Evolutionary conservation across 92 coral and sea anemone species (phyloP), one percentile per base, ranked within the genome.

Genomic region (Galaxea fascicularis): DNA sequence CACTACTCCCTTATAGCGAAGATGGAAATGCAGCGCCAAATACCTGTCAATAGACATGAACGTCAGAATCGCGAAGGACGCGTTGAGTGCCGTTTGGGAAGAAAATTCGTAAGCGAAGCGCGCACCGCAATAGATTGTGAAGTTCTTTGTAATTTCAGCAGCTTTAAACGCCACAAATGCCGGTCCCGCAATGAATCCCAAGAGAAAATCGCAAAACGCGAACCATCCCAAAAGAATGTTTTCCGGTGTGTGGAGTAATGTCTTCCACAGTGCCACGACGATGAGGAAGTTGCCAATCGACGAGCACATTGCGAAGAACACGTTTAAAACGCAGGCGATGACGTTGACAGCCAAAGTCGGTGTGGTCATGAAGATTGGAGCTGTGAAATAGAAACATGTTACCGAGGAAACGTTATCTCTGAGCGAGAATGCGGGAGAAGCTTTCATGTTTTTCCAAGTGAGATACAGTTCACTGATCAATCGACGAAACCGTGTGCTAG

Each of bases 151-250:
- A 8, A 85, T 60, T 70, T 85, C 84, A 9, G 83, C 76, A 5
- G 53, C 28, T 45, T 85, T 85, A 28, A 85, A 66, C 3, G 39
- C 77, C 31, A 85, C 85, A 70, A 85, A 78, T 4, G 85, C 76
- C 4, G 89, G 89, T 20, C 71, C 84, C 1, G 83, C 75, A 14
- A 85, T 46, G 16, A 85, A 78, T 25, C 89, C 89, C 25, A 79
- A 58, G 1, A 85, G 59, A 20, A 85, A 85, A 67, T 85, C 89
- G 45, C 85, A 77, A 25, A 85, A 58, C 22, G 89, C 78, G 30
- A 85, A 73, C 69, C 83, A 71, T 47, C 85, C 89, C 10, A 85
- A 85, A n/a, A 85, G 35, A 39, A 78, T 85, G 49, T 85, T 66
- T n/a, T 75, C 83, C 4, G 85, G 89, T 7, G 69, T 78, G 17